Percentiles rank a stretch among this genome's conserved stretches.
These are phyloP conservation scores for Aptenodytes forsteri DNA, from an alignment of 2,113 vertebrate species.

Conservation along the genomic window DNA sequence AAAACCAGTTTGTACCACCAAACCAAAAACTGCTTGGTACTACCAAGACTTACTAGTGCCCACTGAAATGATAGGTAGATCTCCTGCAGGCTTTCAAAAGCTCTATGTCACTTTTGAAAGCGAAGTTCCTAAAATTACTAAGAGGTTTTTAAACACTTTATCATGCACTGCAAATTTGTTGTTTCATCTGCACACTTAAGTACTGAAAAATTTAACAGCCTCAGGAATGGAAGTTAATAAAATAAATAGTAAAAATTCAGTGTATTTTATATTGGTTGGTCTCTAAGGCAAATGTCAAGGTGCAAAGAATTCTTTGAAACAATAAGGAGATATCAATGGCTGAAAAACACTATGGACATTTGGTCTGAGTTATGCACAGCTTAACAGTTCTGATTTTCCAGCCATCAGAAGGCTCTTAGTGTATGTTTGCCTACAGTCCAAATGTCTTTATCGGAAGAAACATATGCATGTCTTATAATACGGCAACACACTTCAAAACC, in stretches of 20 bases:
- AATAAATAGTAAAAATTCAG: slow-evolving; percentile 9
- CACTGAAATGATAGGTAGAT: not conserved
- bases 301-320: not conserved
- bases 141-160: not conserved
- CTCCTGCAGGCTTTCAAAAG: not conserved
- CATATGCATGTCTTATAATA: not conserved
- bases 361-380: not conserved
- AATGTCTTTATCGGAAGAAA: not conserved
- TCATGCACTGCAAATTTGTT: slow-evolving; percentile 27
- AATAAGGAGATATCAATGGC: not conserved
- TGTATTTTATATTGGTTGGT: not conserved
- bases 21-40: not conserved
- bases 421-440: not conserved
- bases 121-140: not conserved
- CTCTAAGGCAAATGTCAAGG: not conserved
- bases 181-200: slow-evolving; percentile 40
- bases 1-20: not conserved
- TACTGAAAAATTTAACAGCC: slow-evolving; percentile 34
- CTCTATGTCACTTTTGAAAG: not conserved
- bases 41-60: not conserved
- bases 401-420: not conserved
- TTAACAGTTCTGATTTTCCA: not conserved
- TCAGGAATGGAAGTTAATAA: slow-evolving; percentile 27
- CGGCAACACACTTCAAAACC: not conserved
- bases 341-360: not conserved